These are phyloP conservation scores for Meandrina meandrites DNA, from an alignment of 92 coral and sea anemone species.

Conservation along the genomic window DNA sequence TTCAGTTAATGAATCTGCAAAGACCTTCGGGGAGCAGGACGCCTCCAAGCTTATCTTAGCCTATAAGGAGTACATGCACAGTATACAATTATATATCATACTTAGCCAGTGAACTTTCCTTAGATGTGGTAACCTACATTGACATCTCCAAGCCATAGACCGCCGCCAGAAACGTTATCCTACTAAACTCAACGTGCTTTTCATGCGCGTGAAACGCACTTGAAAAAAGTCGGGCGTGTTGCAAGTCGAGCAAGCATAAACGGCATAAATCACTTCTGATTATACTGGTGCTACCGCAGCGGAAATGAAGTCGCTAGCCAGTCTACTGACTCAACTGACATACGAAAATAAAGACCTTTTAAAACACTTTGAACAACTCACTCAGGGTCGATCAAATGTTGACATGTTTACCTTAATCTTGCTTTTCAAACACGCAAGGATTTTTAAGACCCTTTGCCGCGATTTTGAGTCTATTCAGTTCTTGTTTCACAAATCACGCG, in stretches of 20 bases:
- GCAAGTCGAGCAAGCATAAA: neutral
- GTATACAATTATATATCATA: neutral
- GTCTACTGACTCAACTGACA: neutral
- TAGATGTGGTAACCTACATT: neutral
- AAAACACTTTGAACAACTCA: neutral
- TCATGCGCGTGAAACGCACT: neutral
- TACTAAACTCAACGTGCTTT: neutral
- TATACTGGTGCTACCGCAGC: neutral
- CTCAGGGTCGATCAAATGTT: neutral
- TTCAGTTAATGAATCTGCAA: too few species aligned
- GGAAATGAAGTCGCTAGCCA: neutral
- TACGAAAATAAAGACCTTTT: neutral
- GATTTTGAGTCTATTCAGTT: neutral
- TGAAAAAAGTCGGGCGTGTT: neutral
- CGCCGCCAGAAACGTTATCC: neutral
- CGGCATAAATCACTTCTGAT: neutral
- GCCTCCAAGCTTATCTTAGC: too few species aligned
- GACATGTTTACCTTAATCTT: neutral
- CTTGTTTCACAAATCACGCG: neutral
- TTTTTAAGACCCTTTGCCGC: neutral
- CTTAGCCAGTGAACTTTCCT: neutral
- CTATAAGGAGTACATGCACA: too few species aligned
- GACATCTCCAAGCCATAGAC: neutral
- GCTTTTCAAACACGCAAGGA: neutral
- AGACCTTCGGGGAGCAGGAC: too few species aligned